Base-by-base conservation (phyloP, 2,797 vertebrate genomes). In the Xyrichtys novacula region DNA sequence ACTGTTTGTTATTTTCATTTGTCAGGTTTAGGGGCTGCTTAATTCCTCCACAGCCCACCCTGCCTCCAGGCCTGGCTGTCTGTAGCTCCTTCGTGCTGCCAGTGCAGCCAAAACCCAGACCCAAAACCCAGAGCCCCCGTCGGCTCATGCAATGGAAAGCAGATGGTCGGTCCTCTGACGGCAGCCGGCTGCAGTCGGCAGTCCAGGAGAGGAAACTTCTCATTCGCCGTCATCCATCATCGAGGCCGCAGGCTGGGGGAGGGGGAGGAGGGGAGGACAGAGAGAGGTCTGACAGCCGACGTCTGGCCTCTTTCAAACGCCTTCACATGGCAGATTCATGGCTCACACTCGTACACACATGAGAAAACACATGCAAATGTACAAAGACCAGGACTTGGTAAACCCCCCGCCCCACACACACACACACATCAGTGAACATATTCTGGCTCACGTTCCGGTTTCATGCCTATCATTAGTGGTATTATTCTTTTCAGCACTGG, bases 181-280 rank as follows among this genome's bases (percentile, higher is more conserved):
- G 89, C 88, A 86, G 81, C 75, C 72, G 76, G 85, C 88, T 81
- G 81, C 84, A 85, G 68, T 81, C 80, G 16, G 84, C 85, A 80
- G 90, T 90, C 88, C 87, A 86, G 81, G 87, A 92, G 90, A 94
- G 91, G 93, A 92, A 93, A 93, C 89, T 91, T 93, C 91, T 93
- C 79, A 90, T 94, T 92, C 90, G 63, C 77, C 84, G 47, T 92
- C 92, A 94, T 94, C 93, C 91, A 92, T 93, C 92, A 94, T 93
- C 67, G 75, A 9, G 47, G 47, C 26, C 47, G 47, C 44, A 26
- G 70, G 57, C 39, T 16, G 60, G 61, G 67, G 47, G 76, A 34
- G 44, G 65, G 46, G 61, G 67, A 40, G 72, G 63, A 20, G 55
- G 47, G 75, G 65, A 81, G 71, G 88, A 90, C 76, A 76, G 82